These are phyloP conservation scores for Lacanobia oleracea DNA, from an alignment of 2,888 invertebrate genomes.

Conservation along the genomic window DNA sequence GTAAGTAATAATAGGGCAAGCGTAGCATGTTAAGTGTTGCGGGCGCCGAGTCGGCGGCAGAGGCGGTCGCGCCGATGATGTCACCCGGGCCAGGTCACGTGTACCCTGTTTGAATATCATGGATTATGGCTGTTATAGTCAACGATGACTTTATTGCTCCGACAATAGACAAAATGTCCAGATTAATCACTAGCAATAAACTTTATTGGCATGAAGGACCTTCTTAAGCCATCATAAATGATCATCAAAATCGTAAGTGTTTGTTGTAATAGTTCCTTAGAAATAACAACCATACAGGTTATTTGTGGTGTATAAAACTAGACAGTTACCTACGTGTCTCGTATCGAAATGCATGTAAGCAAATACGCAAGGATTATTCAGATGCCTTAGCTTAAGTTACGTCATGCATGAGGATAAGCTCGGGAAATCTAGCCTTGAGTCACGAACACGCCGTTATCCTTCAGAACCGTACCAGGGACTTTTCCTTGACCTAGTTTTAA, in stretches of 20 bases:
- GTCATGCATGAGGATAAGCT: constrained; percentile 61
- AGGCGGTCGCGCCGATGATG: constrained; percentile 70
- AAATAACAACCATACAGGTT: neutral
- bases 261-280: constrained; percentile 1
- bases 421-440: constrained; percentile 61
- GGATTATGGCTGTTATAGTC: constrained; percentile 59
- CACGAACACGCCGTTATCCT: constrained; percentile 64
- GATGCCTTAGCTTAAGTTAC: constrained; percentile 30
- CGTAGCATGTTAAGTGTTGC: constrained; percentile 64
- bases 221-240: constrained; percentile 35
- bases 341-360: constrained; percentile 12
- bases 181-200: constrained; percentile 49
- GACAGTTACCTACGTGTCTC: constrained; percentile 9
- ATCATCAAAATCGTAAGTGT: constrained; percentile 1
- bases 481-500: constrained; percentile 77
- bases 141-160: constrained; percentile 61
- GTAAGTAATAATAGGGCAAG: constrained; percentile 60
- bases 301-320: neutral
- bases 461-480: constrained; percentile 65
- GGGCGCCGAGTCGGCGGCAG: constrained; percentile 71
- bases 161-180: constrained; percentile 47
- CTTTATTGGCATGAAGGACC: constrained; percentile 41
- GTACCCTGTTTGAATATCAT: constrained; percentile 65
- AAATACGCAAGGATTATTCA: constrained; percentile 38
- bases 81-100: constrained; percentile 71